These are phyloP conservation scores for Apodemus sylvaticus DNA, from an alignment of 2,113 vertebrate genomes.

Conservation along the genomic window DNA sequence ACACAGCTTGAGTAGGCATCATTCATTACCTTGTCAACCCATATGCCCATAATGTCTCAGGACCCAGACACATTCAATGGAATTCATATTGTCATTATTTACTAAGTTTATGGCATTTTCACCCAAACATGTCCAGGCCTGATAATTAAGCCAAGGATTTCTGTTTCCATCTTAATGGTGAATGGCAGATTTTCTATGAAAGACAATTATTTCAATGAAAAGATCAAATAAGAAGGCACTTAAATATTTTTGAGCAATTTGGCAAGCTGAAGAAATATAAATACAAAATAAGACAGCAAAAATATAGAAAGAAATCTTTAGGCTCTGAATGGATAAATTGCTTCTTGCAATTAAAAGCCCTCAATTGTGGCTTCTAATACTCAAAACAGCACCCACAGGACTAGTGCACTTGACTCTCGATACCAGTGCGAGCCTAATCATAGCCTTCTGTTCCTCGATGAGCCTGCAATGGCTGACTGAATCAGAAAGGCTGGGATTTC, in stretches of 20 bases:
- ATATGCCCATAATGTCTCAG: background rate
- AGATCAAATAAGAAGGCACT: background rate
- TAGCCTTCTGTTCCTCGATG: background rate
- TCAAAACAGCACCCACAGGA: background rate
- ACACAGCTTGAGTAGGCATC: background rate
- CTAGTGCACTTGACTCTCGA: background rate
- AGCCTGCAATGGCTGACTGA: background rate
- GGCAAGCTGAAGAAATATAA: constrained; percentile 6
- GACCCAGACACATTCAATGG: background rate
- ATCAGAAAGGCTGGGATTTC: constrained; percentile 3
- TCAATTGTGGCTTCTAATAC: constrained; percentile 11
- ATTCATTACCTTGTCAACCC: background rate
- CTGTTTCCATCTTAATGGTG: constrained; percentile 48
- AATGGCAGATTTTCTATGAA: constrained; percentile 57
- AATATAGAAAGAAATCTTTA: background rate
- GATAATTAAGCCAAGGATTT: constrained; percentile 55
- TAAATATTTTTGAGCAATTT: constrained; percentile 42
- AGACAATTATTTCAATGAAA: constrained; percentile 32
- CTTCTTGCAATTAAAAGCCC: constrained; percentile 26
- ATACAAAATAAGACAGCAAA: constrained; percentile 16
- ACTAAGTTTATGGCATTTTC: background rate
- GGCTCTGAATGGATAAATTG: background rate
- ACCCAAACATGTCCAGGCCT: background rate
- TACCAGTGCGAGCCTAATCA: background rate
- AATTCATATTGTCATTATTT: constrained; percentile 26